Conservation (phyloP, 2,797 vertebrate genomes). For the Rhadinocentrus ornatus region DNA sequence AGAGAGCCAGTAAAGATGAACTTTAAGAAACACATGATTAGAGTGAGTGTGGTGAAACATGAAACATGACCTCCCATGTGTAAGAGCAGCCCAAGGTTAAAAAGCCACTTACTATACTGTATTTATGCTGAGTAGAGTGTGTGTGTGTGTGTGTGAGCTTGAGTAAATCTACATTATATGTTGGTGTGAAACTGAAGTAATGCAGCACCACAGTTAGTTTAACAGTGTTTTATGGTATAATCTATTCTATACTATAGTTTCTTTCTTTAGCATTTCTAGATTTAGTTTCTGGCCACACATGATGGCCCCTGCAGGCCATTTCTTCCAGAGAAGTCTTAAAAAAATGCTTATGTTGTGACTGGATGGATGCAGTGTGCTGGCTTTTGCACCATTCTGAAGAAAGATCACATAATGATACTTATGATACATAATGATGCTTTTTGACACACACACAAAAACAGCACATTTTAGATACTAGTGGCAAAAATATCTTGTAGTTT, state of each 20-base stretch:
- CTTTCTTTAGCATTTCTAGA: slow-evolving; percentile 32
- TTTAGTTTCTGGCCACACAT: slow-evolving; percentile 71
- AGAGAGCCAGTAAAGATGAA: slow-evolving; percentile 60
- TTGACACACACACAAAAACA: neutral
- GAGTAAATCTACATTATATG: neutral
- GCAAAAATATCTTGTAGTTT: neutral
- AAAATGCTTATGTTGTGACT: slow-evolving; percentile 63
- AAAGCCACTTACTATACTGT: slow-evolving; percentile 29
- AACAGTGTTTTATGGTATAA: slow-evolving; percentile 18
- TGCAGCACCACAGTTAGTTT: slow-evolving; percentile 30
- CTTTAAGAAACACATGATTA: slow-evolving; percentile 60
- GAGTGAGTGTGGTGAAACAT: slow-evolving; percentile 56
- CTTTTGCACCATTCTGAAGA: slow-evolving; percentile 49
- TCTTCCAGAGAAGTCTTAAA: slow-evolving; percentile 26
- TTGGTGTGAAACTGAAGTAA: slow-evolving; percentile 10
- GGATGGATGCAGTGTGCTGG: slow-evolving; percentile 52
- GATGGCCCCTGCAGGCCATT: slow-evolving; percentile 57
- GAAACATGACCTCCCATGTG: slow-evolving; percentile 49
- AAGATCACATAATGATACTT: slow-evolving; percentile 24
- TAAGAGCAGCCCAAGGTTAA: slow-evolving; percentile 39
- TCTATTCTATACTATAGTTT: slow-evolving; percentile 38
- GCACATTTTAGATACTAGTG: neutral
- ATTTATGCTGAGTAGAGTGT: neutral
- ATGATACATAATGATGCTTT: slow-evolving; percentile 20
- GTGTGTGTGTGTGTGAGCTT: slow-evolving; percentile 7